Base-by-base conservation (phyloP, 2,797 vertebrate genomes). In the Acestrorhynchus altus region DNA sequence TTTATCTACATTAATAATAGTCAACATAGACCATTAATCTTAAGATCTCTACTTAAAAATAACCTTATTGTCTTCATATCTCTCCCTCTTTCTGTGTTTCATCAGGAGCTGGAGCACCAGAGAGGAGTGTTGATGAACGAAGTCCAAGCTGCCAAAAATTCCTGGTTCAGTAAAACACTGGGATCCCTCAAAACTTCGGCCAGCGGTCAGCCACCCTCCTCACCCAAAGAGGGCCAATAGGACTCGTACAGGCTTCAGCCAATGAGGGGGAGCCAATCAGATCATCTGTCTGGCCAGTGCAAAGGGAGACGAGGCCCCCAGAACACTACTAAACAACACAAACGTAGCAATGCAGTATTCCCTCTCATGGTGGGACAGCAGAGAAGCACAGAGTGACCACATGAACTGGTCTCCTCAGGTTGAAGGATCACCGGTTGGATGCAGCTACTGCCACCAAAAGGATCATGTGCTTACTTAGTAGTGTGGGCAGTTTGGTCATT, bases 141-240 rank as follows among this genome's bases (percentile, higher is more conserved):
- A 94, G 95, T 99, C 88, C 98, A 99, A 90, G 96, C 97, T 76
- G 96, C 97, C 92, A 98, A 98, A 93, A 99, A 99, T 93, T 98
- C 97, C 80, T 99, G 98, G 98, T 97, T 99, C 94, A 99, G 96
- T 92, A 99, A 99, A 94, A 99, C 98, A 22, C 94, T 99, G 92
- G 96, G 96, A 89, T 98, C 97, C 76, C 95, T 99, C 85, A 99
- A 99, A 95, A 98, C 94, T 4, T 98, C 95, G 69, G 83, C 94
- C 0, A 88, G 94, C 92, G 94, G 86, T 79, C 92, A 90, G 82
- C 89, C 90, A 0, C 88, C 93, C 0, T 91, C 92, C 77, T 94
- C 95, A 12, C 95, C 97, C 46, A 94, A 94, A 85, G 98, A 99
- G 83, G 96, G 95, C 65, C 95, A 95, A 89, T 97, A 97, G 93